Percentiles rank a stretch among this genome's conserved stretches.
These are phyloP conservation scores for Apostichopus japonicus DNA, from an alignment of 35 echinoderm and acorn worm genomes.

Conservation along the genomic window DNA sequence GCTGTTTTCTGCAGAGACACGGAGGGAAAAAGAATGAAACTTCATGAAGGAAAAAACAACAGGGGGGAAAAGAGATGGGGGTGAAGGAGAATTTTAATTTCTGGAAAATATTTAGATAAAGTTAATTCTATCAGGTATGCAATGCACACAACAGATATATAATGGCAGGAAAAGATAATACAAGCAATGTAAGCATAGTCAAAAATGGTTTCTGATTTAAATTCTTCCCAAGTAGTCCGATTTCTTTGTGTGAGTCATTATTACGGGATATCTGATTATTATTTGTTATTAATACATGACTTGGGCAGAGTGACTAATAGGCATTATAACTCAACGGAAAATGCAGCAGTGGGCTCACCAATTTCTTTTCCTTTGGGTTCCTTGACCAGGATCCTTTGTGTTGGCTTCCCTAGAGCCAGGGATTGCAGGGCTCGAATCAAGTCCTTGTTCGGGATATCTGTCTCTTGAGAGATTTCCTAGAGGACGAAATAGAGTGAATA, in stretches of 20 bases:
- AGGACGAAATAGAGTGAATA: not conserved
- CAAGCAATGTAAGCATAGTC: too few species aligned
- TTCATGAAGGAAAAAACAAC: too few species aligned
- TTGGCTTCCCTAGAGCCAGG: constrained; percentile 93
- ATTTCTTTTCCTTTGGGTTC: constrained; percentile 98
- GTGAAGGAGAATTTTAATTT: not conserved
- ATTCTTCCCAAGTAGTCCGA: too few species aligned
- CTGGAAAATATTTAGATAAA: not conserved
- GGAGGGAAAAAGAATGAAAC: too few species aligned
- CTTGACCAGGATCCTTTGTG: constrained; percentile 93
- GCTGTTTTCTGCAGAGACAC: constrained; percentile 70
- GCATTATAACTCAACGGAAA: not conserved
- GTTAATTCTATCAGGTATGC: too few species aligned
- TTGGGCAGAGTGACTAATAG: too few species aligned
- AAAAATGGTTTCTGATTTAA: too few species aligned
- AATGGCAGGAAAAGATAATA: too few species aligned
- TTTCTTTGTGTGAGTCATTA: too few species aligned
- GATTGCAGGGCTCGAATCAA: constrained; percentile 93
- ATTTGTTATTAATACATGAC: too few species aligned
- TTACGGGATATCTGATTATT: too few species aligned
- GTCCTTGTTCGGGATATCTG: constrained; percentile 94
- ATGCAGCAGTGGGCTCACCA: constrained; percentile 46
- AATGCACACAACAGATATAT: too few species aligned
- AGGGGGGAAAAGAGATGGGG: not conserved
- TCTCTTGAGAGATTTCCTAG: constrained; percentile 90